Base-by-base conservation (phyloP, 2,888 invertebrate genomes). In the Megalurothrips usitatus region DNA sequence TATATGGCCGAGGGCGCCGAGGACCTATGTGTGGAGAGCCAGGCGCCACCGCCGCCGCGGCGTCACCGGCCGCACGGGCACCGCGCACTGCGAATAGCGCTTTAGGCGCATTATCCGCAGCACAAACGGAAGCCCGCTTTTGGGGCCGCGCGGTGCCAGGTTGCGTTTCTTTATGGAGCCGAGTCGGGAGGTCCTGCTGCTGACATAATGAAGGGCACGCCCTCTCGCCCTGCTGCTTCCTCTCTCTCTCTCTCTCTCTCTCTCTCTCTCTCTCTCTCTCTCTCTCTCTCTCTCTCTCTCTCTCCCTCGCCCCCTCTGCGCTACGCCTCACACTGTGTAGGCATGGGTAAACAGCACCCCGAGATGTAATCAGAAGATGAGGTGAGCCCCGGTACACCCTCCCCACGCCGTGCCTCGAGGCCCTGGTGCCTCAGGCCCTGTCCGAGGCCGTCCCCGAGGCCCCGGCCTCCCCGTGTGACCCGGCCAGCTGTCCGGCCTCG, bases 361-460 rank as follows among this genome's bases (percentile, higher is more conserved):
- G 58, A 58, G 58, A 58, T 58, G 58, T 58, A 58, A 58, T 58
- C 58, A 58, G 58, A 58, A 58, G 58, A 58, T 58, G 58, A 58
- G 58, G 58, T 43, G 34, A 43, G 34, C 34, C 34, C 58, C 17
- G n/a, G 58, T 6, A 58, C 11, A 10, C 58, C 58, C 58, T 17
- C 17, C 34, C 17, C 8, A 52, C 52, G 19, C 58, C 58, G 6
- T 2, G n/a, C 58, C 58, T 9, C 12, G 14, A 3, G 52, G 14
- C 52, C 52, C 1, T 14, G 52, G 12, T 52, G 52, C 52, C 52
- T 58, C 11, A 58, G 17, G 58, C 17, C 58, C 52, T 12, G 8
- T 17, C 52, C 52, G n/a, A n/a, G n/a, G 34, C 34, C 34, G 34
- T 6, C 34, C 34, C 34, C 34, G 34, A n/a, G n/a, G 52, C 4